A percentile compares a stretch with the other conserved stretches of the same genome.
Conservation (phyloP, 2,888 invertebrate genomes). For the Trichogramma dendrolimi region DNA sequence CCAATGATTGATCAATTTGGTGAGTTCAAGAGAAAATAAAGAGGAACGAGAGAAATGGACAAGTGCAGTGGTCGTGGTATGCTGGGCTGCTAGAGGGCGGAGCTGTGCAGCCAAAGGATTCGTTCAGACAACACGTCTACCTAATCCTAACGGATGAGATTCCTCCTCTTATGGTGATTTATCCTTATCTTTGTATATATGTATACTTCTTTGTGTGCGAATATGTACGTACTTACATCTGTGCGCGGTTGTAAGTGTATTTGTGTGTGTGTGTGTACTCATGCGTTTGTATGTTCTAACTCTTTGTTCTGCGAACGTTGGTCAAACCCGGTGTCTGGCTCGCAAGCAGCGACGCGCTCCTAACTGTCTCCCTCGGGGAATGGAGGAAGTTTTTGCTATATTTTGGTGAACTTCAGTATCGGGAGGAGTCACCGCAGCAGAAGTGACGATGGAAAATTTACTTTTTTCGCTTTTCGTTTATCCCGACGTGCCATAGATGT, state of each 20-base stretch:
- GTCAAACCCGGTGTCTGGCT: background rate
- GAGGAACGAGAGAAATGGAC: slow-evolving; percentile 6
- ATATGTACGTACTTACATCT: slow-evolving; percentile 23
- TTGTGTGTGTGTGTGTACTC: too few species aligned
- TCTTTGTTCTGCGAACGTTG: background rate
- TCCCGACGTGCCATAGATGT: background rate
- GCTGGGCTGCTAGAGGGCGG: too few species aligned
- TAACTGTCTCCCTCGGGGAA: background rate
- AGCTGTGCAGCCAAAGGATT: slow-evolving; percentile 27
- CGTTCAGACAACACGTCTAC: slow-evolving; percentile 35
- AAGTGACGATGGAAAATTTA: slow-evolving; percentile 18
- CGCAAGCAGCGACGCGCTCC: background rate
- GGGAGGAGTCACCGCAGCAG: slow-evolving; percentile 11
- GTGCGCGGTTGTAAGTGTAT: slow-evolving; percentile 20
- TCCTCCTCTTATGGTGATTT: slow-evolving; percentile 27
- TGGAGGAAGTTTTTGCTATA: slow-evolving; percentile 4
- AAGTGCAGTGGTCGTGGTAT: background rate
- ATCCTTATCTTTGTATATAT: slow-evolving; percentile 17
- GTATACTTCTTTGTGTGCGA: slow-evolving; percentile 14
- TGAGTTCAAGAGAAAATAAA: too few species aligned
- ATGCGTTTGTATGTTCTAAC: background rate
- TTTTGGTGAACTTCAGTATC: slow-evolving; percentile 14
- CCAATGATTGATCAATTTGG: too few species aligned
- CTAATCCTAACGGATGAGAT: slow-evolving; percentile 44
- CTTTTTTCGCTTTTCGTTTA: background rate